phyloP scores from a whole-genome alignment of 2,797 vertebrate genomes.

The Spheniscus humboldti region DNA sequence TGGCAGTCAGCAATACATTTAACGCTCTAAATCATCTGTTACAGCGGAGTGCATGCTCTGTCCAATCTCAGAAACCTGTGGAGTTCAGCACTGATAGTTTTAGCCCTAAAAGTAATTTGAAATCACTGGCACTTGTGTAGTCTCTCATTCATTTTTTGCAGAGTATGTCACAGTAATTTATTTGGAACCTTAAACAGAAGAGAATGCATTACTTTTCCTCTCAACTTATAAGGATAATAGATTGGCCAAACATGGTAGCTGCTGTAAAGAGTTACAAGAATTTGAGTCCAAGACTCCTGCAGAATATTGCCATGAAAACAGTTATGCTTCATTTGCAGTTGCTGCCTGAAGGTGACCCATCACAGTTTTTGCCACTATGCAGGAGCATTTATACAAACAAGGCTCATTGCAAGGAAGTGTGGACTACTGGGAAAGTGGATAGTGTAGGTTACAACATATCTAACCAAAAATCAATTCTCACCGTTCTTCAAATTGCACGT shows the following conservation, averaged over 20 bases:
- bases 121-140: background rate
- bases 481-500: background rate
- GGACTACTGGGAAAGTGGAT: background rate
- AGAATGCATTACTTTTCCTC: background rate
- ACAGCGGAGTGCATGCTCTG: background rate
- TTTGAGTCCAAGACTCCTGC: background rate
- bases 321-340: background rate
- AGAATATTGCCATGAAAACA: background rate
- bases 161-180: background rate
- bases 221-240: background rate
- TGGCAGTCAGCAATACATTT: background rate
- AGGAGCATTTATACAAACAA: background rate
- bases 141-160: background rate
- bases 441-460: background rate
- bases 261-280: background rate
- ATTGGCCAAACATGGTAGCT: background rate
- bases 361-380: background rate
- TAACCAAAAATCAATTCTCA: background rate
- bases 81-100: background rate
- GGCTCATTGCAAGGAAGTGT: background rate
- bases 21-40: background rate
- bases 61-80: background rate
- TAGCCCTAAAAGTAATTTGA: background rate
- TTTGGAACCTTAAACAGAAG: background rate
- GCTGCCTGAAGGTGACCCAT: background rate